phyloP scores from a whole-genome alignment of 2,797 vertebrate genomes.

The Alfaro cultratus region DNA sequence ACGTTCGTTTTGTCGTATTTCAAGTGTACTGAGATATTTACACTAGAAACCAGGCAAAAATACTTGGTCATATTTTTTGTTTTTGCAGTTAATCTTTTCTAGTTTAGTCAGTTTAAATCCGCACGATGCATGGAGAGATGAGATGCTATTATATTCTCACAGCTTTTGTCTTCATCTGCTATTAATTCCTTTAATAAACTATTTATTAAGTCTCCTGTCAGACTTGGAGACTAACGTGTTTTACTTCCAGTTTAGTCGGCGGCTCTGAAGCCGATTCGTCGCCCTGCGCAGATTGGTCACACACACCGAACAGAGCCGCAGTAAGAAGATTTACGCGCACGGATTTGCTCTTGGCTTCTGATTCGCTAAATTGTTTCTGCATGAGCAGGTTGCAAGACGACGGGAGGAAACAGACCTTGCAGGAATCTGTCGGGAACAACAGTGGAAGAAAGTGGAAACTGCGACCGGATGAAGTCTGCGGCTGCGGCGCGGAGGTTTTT shows the following conservation, averaged over 20 bases:
- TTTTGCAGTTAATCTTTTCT: not conserved
- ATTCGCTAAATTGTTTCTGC: constrained; percentile 31
- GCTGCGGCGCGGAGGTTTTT: not conserved
- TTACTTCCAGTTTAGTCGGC: not conserved
- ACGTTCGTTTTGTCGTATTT: no score
- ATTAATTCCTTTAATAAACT: not conserved
- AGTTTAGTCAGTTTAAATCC: not conserved
- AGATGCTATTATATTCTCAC: not conserved
- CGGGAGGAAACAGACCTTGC: not conserved
- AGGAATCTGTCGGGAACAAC: not conserved
- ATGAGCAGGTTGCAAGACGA: constrained; percentile 7
- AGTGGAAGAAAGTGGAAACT: fast-evolving
- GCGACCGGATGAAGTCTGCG: not conserved
- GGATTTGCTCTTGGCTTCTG: constrained; percentile 50
- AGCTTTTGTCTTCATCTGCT: not conserved
- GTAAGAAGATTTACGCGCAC: constrained; percentile 57
- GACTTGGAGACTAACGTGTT: not conserved
- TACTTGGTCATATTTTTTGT: not conserved
- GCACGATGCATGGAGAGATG: not conserved
- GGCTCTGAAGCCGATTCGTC: constrained; percentile 10
- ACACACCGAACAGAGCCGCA: constrained; percentile 23
- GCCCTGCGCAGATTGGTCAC: constrained; percentile 19
- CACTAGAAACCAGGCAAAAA: no score
- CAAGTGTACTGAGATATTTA: no score
- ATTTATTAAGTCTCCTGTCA: not conserved